These are phyloP conservation scores for Platycheirus albimanus DNA, from an alignment of 2,888 invertebrate species.

Conservation along the genomic window DNA sequence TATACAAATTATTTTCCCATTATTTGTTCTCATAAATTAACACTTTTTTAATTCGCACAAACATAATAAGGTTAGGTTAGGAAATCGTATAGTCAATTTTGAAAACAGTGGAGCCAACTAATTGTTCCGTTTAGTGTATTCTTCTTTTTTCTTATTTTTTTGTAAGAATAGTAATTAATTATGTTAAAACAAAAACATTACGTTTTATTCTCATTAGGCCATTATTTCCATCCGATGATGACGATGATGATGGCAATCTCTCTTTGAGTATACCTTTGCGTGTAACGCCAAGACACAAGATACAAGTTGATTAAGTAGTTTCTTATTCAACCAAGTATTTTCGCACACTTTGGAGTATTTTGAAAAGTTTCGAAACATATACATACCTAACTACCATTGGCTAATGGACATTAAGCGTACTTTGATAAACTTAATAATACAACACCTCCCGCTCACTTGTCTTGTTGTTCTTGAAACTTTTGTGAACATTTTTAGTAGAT, in stretches of 20 bases:
- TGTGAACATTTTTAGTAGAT: not conserved
- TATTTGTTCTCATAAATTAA: slow-evolving; percentile 10
- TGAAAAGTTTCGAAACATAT: slow-evolving; percentile 38
- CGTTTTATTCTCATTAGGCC: slow-evolving; percentile 22
- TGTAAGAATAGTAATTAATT: slow-evolving; percentile 23
- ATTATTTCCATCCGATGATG: slow-evolving; percentile 16
- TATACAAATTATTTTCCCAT: not conserved
- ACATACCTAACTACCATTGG: no score
- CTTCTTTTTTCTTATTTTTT: not conserved
- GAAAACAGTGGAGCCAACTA: not conserved
- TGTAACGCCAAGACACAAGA: not conserved
- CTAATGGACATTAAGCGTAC: slow-evolving; percentile 18
- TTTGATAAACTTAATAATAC: not conserved
- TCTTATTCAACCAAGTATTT: slow-evolving; percentile 29
- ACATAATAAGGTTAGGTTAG: no score
- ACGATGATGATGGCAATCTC: slow-evolving; percentile 12
- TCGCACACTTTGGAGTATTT: slow-evolving; percentile 16
- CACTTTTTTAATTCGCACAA: slow-evolving; percentile 1
- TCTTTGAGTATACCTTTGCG: not conserved
- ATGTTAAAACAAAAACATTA: not conserved
- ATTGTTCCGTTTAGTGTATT: slow-evolving; percentile 8
- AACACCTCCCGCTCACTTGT: not conserved
- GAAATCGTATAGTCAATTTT: not conserved
- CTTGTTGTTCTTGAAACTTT: slow-evolving; percentile 2
- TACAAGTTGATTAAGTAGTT: slow-evolving; percentile 2